Evolutionary conservation across 1,140 invertebrate genomes (phyloP), one percentile per base, ranked within the genome.

Genomic region (Vanessa tameamea): DNA sequence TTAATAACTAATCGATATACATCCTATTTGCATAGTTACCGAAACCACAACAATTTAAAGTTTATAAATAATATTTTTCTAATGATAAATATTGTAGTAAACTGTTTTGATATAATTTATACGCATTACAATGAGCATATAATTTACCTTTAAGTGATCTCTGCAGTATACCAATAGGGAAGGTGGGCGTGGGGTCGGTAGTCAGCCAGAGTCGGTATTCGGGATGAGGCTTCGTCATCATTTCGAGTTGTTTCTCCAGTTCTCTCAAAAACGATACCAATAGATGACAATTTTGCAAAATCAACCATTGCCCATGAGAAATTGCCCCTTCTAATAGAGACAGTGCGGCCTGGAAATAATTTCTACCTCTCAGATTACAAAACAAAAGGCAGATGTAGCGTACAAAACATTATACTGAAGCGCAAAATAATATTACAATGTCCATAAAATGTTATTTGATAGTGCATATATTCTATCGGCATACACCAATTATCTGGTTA

Each of bases 171-270:
- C 97, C 97, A 80, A 98, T 97, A 6, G 98, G 97, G 89, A 99
- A 98, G 2, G 94, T 94, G 0, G 95, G 95, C 1, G 95, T 96
- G 0, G 97, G 96, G 86, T 98, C 97, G 0, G 97, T 98, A 1
- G 97, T 98, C 37, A 99, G 90, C 97, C 97, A 99, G 0, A 99
- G 92, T n/a, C 98, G 93, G 88, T 98, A 98, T 87, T 98, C 96
- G 0, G 96, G 96, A 94, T 98, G 97, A 0, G 97, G 96, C 80
- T 96, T 96, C 57, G 92, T 94, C 68, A 97, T 94, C 79, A 95
- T 94, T 78, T 98, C 97, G 53, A 98, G 87, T 74, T 95, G 93
- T 84, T 98, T 98, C 87, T 98, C 97, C 59, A 98, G 88, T 57
- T 95, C 94, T 31, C 94, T 94, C 0, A 97, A 94, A 93, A 98